Conservation (phyloP, 2,888 invertebrate genomes). For the Scotopteryx bipunctaria region DNA sequence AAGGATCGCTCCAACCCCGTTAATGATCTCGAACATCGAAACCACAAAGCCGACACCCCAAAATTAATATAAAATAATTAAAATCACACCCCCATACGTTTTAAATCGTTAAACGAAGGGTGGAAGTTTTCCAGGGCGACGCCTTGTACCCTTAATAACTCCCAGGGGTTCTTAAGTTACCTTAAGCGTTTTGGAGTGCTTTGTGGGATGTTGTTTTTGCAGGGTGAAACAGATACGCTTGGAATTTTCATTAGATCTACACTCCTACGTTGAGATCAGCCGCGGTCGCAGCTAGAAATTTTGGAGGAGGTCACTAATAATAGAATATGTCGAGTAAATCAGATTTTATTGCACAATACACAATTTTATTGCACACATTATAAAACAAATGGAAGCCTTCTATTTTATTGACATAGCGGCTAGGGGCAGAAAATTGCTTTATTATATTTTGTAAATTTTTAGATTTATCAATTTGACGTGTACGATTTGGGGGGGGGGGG, state of each 20-base stretch:
- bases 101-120: constrained; percentile 46
- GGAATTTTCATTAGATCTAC: not conserved
- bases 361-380: too few relatives aligned
- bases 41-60: constrained; percentile 27
- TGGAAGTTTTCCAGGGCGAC: constrained; percentile 51
- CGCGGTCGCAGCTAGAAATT: too few relatives aligned
- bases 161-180: constrained; percentile 31
- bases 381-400: too few relatives aligned
- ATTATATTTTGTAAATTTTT: too few relatives aligned
- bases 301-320: too few relatives aligned
- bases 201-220: constrained; percentile 8
- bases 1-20: constrained; percentile 10
- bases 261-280: too few relatives aligned
- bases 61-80: constrained; percentile 50
- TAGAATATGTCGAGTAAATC: too few relatives aligned
- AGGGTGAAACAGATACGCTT: not conserved
- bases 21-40: constrained; percentile 25
- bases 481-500: too few relatives aligned
- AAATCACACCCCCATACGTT: constrained; percentile 47
- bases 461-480: too few relatives aligned
- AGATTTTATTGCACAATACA: too few relatives aligned
- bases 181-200: constrained; percentile 35
- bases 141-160: constrained; percentile 43
- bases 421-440: too few relatives aligned
- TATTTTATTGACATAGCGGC: too few relatives aligned